Evolutionary conservation across 2,113 vertebrate genomes (phyloP), one percentile per base, ranked within the genome.

Genomic region (Cyphomyrus discorhynchus): DNA sequence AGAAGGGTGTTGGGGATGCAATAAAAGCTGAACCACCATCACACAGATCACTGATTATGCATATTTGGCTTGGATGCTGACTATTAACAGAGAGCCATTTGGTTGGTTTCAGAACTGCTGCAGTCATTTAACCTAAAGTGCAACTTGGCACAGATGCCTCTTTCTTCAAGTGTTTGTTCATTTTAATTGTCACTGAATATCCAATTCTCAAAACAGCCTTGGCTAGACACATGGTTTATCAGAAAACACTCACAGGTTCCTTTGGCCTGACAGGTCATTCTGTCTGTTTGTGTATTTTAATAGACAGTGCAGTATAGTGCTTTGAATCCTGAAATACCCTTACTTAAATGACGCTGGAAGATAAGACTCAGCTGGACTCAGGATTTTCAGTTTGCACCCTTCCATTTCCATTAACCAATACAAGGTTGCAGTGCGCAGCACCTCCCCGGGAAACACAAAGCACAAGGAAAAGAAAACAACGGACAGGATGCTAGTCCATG

Each of bases 1-100:
- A 50, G n/a, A 31, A 2, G n/a, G 62, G 10, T 70, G 62, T 70
- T 31, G 62, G 10, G 62, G 27, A 10, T 27, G n/a, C n/a, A 35
- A 52, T 86, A 27, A 86, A 86, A 47, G 11, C 47, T 86, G 47
- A 50, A 27, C 47, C 47, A 49, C 84, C 24, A 86, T 50, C 3
- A 86, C 47, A 86, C 84, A 86, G 46, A 86, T 86, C 84, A 86
- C n/a, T 86, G 49, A 52, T 50, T 50, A 49, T 52, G 84, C n/a
- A 52, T n/a, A 86, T 86, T 52, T 86, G 3, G 47, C 10, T 3
- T 27, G 1, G 46, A 50, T 52, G 13, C 46, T 86, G 49, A 47
- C 27, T 50, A 86, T 86, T 86, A 86, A 5, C 84, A 50, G 58
- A 66, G 42, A 88, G 39, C 21, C 42, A 47, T 86, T 86, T 86